These are phyloP conservation scores for Allobates femoralis DNA, from an alignment of 2,797 vertebrate species.

Conservation along the genomic window DNA sequence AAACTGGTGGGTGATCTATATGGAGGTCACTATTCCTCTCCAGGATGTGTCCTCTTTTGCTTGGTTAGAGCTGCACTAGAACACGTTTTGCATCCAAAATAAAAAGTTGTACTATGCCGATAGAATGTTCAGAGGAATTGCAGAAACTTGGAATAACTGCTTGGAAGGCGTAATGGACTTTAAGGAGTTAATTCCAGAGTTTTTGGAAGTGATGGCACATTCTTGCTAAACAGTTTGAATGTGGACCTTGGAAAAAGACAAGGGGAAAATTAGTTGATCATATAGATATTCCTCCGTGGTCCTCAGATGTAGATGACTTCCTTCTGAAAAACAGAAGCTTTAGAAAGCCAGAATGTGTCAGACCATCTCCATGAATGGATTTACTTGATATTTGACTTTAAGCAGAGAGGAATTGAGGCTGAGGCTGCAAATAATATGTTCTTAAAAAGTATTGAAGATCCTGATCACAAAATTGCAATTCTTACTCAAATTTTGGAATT, in stretches of 20 bases:
- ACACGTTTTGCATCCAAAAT: too few relatives aligned
- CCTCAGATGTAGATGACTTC: constrained; percentile 86
- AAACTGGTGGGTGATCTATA: too few relatives aligned
- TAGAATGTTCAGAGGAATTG: too few relatives aligned
- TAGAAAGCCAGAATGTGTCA: constrained; percentile 93
- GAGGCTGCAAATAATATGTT: constrained; percentile 87
- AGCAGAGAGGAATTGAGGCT: constrained; percentile 89
- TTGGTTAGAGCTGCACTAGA: too few relatives aligned
- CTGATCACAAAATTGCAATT: too few relatives aligned
- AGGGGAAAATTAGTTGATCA: constrained; percentile 86
- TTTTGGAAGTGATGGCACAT: constrained; percentile 87
- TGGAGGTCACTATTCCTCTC: too few relatives aligned
- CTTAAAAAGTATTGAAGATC: too few relatives aligned
- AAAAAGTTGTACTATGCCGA: too few relatives aligned
- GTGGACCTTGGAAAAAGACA: constrained; percentile 90
- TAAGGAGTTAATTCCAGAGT: constrained; percentile 98
- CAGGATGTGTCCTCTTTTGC: too few relatives aligned
- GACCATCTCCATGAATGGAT: constrained; percentile 98
- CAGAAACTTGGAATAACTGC: constrained; percentile 98
- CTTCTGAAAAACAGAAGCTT: constrained; percentile 87
- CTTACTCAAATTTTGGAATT: too few relatives aligned
- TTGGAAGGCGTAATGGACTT: constrained; percentile 96
- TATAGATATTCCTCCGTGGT: constrained; percentile 89
- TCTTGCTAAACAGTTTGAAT: constrained; percentile 86
- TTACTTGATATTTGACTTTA: constrained; percentile 93